phyloP scores from a whole-genome alignment of 1,140 invertebrate genomes.

The Drosophila novamexicana region DNA sequence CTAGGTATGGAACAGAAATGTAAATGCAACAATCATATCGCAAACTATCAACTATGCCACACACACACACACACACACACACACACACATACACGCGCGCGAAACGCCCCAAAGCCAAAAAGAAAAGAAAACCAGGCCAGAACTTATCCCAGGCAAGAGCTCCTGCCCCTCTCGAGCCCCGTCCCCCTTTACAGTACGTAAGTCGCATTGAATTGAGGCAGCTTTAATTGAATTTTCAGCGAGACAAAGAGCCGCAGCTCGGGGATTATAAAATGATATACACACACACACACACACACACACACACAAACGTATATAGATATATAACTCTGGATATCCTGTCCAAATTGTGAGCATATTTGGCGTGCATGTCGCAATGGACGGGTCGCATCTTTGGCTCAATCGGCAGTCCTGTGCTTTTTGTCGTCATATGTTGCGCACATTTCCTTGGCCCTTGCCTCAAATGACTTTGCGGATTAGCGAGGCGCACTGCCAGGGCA shows the following conservation, averaged over 20 bases:
- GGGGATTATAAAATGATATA: conserved; percentile 70
- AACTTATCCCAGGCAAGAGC: no score
- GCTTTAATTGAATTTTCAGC: conserved; percentile 72
- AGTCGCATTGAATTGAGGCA: conserved; percentile 30
- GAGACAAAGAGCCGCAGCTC: conserved; percentile 61
- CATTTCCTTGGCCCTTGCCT: conserved; percentile 51
- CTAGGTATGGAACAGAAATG: conserved; percentile 90
- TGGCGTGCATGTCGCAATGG: conserved; percentile 58
- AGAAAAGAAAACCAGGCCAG: no score
- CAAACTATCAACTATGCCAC: conserved; percentile 45
- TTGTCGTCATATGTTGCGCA: conserved; percentile 77
- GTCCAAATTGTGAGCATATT: conserved; percentile 82
- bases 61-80: background rate
- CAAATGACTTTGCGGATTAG: conserved; percentile 83
- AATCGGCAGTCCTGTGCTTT: background rate
- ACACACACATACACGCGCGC: no score
- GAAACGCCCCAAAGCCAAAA: background rate
- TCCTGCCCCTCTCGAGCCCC: no score
- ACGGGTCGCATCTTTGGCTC: conserved; percentile 32
- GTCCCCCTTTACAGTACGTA: background rate
- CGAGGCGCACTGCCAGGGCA: conserved; percentile 5
- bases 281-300: no score
- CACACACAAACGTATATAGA: background rate
- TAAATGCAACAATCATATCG: conserved; percentile 84
- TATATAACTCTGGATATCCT: conserved; percentile 21